These are phyloP conservation scores for Periophthalmus modestus DNA, from an alignment of 2,113 vertebrate species.

Conservation along the genomic window DNA sequence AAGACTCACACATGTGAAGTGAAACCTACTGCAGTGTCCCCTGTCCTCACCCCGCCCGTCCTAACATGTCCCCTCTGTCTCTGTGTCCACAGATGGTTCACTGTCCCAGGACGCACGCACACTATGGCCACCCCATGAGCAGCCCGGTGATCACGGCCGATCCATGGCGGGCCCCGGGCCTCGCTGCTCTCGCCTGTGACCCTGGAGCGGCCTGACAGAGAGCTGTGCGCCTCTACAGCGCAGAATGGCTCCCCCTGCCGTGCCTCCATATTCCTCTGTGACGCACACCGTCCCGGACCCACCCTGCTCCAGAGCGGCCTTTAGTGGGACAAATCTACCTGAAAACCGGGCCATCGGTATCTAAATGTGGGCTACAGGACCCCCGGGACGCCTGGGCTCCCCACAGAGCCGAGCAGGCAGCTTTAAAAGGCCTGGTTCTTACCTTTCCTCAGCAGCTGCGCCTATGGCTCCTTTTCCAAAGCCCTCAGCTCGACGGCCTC, in stretches of 20 bases:
- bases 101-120: conserved; percentile 5
- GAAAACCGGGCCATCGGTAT: conserved; percentile 40
- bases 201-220: neutral
- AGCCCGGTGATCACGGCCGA: neutral
- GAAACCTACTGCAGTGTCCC: neutral
- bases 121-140: neutral
- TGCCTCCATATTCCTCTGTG: conserved; percentile 71
- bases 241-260: conserved; percentile 79
- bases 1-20: neutral
- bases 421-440: conserved; percentile 58
- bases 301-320: conserved; percentile 41
- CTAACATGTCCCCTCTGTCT: neutral
- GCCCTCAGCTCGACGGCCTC: conserved; percentile 69
- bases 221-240: neutral
- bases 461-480: conserved; percentile 51
- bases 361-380: conserved; percentile 26
- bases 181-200: neutral
- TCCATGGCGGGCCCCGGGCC: neutral
- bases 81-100: neutral
- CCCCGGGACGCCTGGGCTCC: conserved; percentile 33
- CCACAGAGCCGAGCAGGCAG: conserved; percentile 31
- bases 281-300: conserved; percentile 61
- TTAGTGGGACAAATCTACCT: conserved; percentile 51
- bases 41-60: neutral
- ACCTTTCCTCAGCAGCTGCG: conserved; percentile 64